These are phyloP conservation scores for Zygaena filipendulae DNA, from an alignment of 2,888 invertebrate genomes.

Conservation along the genomic window DNA sequence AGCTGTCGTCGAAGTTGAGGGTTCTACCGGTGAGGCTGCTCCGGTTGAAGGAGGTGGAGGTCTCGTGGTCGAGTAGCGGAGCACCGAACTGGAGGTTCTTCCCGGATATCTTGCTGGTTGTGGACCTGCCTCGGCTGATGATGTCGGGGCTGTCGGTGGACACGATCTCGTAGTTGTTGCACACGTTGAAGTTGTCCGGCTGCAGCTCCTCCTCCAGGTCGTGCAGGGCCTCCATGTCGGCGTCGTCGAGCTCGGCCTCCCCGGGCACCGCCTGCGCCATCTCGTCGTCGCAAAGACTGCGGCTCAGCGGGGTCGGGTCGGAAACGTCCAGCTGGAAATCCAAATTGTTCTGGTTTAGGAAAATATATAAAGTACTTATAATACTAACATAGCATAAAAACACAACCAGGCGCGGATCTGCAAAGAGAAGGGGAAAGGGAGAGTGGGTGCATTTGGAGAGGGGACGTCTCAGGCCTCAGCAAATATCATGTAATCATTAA, in stretches of 20 bases:
- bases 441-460: too few species aligned
- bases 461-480: too few species aligned
- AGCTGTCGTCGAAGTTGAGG: constrained; percentile 50
- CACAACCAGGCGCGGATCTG: too few species aligned
- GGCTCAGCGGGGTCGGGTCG: too few species aligned
- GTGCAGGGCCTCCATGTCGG: constrained; percentile 45
- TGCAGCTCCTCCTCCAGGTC: constrained; percentile 59
- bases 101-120: constrained; percentile 36
- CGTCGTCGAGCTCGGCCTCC: constrained; percentile 33
- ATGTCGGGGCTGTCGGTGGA: constrained; percentile 61
- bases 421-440: too few species aligned
- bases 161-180: constrained; percentile 60
- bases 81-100: constrained; percentile 56
- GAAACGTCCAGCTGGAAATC: constrained; percentile 47
- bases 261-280: too few species aligned
- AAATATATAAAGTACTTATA: neutral
- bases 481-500: too few species aligned
- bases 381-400: constrained; percentile 3
- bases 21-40: constrained; percentile 39
- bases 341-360: neutral
- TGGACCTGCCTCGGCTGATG: constrained; percentile 42
- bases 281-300: too few species aligned
- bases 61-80: constrained; percentile 43
- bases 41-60: constrained; percentile 49
- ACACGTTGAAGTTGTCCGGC: constrained; percentile 44